Evolutionary conservation across 2,113 vertebrate genomes (phyloP), one percentile per base, ranked within the genome.

Genomic region (Scartelaos histophorus): DNA sequence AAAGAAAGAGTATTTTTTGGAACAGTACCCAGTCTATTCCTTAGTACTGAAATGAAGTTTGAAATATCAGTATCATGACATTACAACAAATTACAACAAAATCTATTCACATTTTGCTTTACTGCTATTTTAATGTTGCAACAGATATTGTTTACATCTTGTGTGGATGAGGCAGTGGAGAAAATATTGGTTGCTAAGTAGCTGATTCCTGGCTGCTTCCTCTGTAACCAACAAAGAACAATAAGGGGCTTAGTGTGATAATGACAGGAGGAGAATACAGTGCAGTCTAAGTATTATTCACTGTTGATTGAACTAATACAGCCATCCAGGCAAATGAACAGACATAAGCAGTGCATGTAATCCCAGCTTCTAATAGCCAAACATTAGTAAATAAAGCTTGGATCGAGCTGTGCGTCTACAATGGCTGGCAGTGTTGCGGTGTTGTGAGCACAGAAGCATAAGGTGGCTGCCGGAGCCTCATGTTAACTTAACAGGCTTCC

Each of bases 401-500:
- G 79, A 45, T 24, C 56, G 21, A 61, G 75, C 1, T 51, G 25
- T 70, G 79, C 53, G 43, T 73, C 82, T 78, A 86, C 84, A 88
- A 78, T 79, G 29, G 76, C 85, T 87, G 85, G 87, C 87, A 84
- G 54, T 9, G 78, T 58, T 17, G 49, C 74, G 74, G 78, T 87
- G 89, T 90, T 87, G 88, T 88, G 81, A 84, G 81, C 75, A 79
- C 78, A 88, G 81, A 81, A 91, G 84, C 89, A 92, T 89, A 89
- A 74, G 87, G 85, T 89, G 82, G 82, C 85, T 91, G 90, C 82
- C 75, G 79, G 87, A 90, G 84, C 85, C 87, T 88, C 85, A 87
- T 86, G 89, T 88, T 89, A 91, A 87, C 88, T 90, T 90, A 92
- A 90, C 90, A 90, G 89, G 80, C 88, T 92, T 92, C 91, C 82